Evolutionary conservation across 2,888 invertebrate species (phyloP).

Genomic region (Nowickia ferox): DNA sequence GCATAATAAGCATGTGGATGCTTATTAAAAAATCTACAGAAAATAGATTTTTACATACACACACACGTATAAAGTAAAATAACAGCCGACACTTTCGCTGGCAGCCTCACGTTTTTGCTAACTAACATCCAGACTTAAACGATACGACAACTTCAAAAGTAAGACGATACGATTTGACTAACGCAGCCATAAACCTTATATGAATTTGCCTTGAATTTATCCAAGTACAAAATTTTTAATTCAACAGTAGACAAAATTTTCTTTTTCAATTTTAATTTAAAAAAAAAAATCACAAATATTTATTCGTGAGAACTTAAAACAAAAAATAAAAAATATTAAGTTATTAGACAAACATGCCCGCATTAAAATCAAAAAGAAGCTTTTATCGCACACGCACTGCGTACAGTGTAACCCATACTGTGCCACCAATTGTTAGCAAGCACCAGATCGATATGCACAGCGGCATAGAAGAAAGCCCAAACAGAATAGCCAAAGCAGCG

Average conservation of each 20-base stretch:
- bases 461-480: conserved; percentile 4
- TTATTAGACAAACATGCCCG: conserved; percentile 25
- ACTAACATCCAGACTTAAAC: no score
- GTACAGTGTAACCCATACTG: conserved; percentile 54
- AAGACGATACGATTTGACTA: no score
- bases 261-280: not conserved
- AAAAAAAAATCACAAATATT: not conserved
- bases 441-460: conserved; percentile 39
- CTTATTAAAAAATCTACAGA: no score
- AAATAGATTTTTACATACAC: no score
- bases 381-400: conserved; percentile 65
- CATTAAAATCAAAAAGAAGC: conserved; percentile 20
- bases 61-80: no score
- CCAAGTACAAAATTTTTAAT: conserved; percentile 13
- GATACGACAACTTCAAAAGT: no score
- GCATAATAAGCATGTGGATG: no score
- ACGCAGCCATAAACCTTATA: no score
- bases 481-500: not conserved
- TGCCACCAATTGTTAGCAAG: conserved; percentile 56
- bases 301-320: not conserved
- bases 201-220: no score
- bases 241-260: not conserved
- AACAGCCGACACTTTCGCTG: no score
- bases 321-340: not conserved
- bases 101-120: no score